Conservation (phyloP, 2,113 vertebrate species). For the Carassius gibelio region DNA sequence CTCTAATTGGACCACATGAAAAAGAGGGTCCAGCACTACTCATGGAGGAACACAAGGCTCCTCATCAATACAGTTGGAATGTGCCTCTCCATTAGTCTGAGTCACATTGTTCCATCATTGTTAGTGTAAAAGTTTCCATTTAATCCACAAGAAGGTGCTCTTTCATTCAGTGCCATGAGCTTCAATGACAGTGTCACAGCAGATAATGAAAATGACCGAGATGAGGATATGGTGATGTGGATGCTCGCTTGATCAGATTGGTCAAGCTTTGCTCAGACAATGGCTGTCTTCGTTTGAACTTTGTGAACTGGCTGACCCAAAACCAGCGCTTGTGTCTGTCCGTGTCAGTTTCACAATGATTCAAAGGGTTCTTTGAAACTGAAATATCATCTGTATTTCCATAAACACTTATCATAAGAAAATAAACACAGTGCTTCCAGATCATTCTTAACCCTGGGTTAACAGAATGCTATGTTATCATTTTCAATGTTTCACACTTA, state of each 20-base stretch:
- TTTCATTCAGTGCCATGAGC: too few relatives aligned
- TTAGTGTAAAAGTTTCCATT: too few relatives aligned
- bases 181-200: too few relatives aligned
- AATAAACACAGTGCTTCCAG: too few relatives aligned
- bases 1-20: slow-evolving; percentile 51
- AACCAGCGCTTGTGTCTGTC: background rate
- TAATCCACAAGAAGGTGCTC: too few relatives aligned
- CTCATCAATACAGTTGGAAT: background rate
- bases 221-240: background rate
- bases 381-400: background rate
- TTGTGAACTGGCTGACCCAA: slow-evolving; percentile 34
- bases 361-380: slow-evolving; percentile 33
- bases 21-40: background rate
- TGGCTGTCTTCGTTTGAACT: slow-evolving; percentile 23
- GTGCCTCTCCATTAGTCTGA: slow-evolving; percentile 30
- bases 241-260: slow-evolving; percentile 22
- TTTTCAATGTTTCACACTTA: too few relatives aligned
- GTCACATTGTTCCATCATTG: slow-evolving; percentile 5
- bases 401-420: background rate
- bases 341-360: background rate
- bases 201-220: too few relatives aligned
- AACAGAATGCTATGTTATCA: background rate
- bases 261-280: slow-evolving; percentile 28
- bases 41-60: slow-evolving; percentile 1
- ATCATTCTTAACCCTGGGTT: background rate